Evolutionary conservation across 1,140 invertebrate genomes (phyloP), one percentile per base, ranked within the genome.

Genomic region (Hesperophylax magnus): DNA sequence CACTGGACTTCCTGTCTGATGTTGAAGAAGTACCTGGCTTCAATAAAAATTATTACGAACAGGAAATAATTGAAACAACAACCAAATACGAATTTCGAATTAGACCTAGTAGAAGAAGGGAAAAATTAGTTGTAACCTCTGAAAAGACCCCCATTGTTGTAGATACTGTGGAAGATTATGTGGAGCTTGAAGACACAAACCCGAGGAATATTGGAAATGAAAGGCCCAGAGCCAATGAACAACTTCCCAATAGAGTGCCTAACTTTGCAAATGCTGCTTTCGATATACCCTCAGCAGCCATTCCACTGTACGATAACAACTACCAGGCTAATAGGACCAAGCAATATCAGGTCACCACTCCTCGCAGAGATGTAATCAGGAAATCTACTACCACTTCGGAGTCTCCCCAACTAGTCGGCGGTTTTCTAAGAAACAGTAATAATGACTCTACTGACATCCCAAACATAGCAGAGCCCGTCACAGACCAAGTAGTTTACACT

Each of bases 341-440:
- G 27, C 67, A 79, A 18, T 52, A 61, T 31, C 67, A 79, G 22
- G n/a, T 63, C 39, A 79, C 67, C n/a, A 61, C 65, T 1, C 52
- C 54, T 34, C 47, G 17, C 24, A 72, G 65, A 54, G 27, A 56
- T 63, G 56, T 67, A 14, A 39, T 67, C 39, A 54, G 60, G 18
- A 52, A 77, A 63, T 52, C 61, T 15, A 65, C 58, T 27, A 60
- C 69, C 60, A 74, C 78, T 22, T 78, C 65, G 18, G 54, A 74
- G 20, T 53, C 67, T 20, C 63, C 76, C n/a, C 75, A 47, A 20
- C 9, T 81, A 2, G 72, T 84, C 86, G 79, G 87, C 87, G 80
- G 85, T 87, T 79, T 84, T 87, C 60, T 85, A 82, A 24, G 81
- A 82, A 81, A 84, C 84, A 83, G 61, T 47, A 47, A 47, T 14